Base-by-base conservation (phyloP, 2,113 vertebrate species). In the Himantopus leucocephalus region DNA sequence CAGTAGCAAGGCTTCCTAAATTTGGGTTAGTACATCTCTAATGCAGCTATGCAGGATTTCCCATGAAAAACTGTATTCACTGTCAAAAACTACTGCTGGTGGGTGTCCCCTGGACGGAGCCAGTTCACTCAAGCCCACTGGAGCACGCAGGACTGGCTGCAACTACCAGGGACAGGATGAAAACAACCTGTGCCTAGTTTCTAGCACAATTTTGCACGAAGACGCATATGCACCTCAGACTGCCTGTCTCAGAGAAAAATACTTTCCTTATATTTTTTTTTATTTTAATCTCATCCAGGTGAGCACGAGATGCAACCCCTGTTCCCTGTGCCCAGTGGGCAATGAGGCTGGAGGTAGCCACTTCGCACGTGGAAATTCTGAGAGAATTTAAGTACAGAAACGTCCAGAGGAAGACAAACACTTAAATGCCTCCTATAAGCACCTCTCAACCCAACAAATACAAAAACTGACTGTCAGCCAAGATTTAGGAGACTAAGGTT, bases 231-330 rank as follows among this genome's bases (percentile, higher is more conserved):
- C 32, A 73, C 18, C 30, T 43, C 2, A 1, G 41, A 27, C 41
- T 52, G 43, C 56, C 30, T 9, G 14, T 55, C 32, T 59, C 47
- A 14, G 12, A 52, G 16, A 63, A n/a, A 47, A 75, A 34, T 2
- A 16, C 12, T 34, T 58, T 0, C 2, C 3, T 6, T 37, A 37
- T 37, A 37, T 37, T 24, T 50, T n/a, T n/a, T 17, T 24, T 24
- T 60, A 52, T 67, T 64, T 35, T 21, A 20, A 23, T 55, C 39
- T 41, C 45, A 20, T 39, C 64, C 63, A 73, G 17, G 7, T 18
- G 24, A 72, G 27, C 30, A 60, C 13, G 62, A 53, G 20, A 35
- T 35, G 14, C 50, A 74, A 34, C 41, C 12, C 12, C 67, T 56
- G 8, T 8, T 68, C 24, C 35, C 41, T 32, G 8, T 1, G 12